Conservation (phyloP, 2,113 vertebrate genomes). For the Gymnobelideus leadbeateri region DNA sequence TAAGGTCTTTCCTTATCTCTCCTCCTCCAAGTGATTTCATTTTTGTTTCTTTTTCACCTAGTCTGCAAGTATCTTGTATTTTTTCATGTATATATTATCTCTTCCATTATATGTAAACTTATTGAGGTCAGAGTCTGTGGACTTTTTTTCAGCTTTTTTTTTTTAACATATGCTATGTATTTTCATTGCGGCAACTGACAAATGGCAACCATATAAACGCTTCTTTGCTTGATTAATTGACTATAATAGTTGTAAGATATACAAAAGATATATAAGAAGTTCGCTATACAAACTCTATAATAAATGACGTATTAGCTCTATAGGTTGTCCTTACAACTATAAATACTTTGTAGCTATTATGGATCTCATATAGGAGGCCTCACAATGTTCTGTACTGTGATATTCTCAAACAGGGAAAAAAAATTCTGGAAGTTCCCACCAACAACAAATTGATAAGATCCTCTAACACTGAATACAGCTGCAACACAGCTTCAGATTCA, state of each 20-base stretch:
- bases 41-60: not conserved
- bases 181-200: too few relatives aligned
- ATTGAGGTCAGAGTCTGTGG: too few relatives aligned
- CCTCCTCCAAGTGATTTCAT: not conserved
- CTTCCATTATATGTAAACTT: too few relatives aligned
- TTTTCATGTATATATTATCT: too few relatives aligned
- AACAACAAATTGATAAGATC: not conserved
- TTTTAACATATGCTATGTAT: too few relatives aligned
- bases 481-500: not conserved
- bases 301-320: not conserved
- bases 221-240: not conserved
- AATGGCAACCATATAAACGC: not conserved
- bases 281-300: too few relatives aligned
- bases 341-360: too few relatives aligned
- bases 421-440: not conserved
- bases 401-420: too few relatives aligned
- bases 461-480: not conserved
- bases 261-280: not conserved
- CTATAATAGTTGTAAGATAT: not conserved
- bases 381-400: too few relatives aligned
- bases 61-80: too few relatives aligned
- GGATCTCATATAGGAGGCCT: too few relatives aligned
- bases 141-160: too few relatives aligned
- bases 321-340: not conserved
- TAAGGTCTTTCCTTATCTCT: not conserved